These are phyloP conservation scores for Ibidorhyncha struthersii DNA, from an alignment of 2,113 vertebrate genomes.

Conservation along the genomic window DNA sequence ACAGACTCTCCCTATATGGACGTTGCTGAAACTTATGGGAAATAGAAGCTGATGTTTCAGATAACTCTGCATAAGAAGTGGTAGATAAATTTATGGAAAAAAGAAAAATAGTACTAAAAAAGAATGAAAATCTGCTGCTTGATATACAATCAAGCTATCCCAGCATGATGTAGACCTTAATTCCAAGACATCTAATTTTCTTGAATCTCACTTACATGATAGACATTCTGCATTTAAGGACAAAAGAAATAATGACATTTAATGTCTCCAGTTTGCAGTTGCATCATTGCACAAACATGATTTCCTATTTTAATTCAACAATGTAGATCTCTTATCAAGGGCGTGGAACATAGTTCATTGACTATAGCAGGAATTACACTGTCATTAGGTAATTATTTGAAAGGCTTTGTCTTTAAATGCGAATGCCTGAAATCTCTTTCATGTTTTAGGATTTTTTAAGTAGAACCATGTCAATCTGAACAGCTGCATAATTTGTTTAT, in stretches of 20 bases:
- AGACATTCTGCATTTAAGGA: neutral
- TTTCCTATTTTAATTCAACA: neutral
- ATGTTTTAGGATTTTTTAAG: neutral
- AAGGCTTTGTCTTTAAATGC: neutral
- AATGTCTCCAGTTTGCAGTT: neutral
- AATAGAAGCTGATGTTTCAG: neutral
- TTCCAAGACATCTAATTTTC: neutral
- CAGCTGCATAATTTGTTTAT: neutral
- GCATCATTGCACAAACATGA: neutral
- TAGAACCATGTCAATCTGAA: neutral
- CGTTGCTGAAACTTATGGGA: neutral
- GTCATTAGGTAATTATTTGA: neutral
- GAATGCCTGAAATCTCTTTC: neutral
- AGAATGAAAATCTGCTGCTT: neutral
- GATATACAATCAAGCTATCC: neutral
- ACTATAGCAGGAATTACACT: neutral
- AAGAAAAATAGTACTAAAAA: neutral
- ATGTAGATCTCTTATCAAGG: neutral
- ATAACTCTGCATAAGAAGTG: neutral
- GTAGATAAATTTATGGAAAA: neutral
- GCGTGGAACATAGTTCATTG: neutral
- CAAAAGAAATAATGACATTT: neutral
- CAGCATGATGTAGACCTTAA: neutral
- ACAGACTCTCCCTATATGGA: neutral
- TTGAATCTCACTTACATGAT: neutral